Conservation (phyloP, 2,113 vertebrate species). For the Oriolus oriolus region DNA sequence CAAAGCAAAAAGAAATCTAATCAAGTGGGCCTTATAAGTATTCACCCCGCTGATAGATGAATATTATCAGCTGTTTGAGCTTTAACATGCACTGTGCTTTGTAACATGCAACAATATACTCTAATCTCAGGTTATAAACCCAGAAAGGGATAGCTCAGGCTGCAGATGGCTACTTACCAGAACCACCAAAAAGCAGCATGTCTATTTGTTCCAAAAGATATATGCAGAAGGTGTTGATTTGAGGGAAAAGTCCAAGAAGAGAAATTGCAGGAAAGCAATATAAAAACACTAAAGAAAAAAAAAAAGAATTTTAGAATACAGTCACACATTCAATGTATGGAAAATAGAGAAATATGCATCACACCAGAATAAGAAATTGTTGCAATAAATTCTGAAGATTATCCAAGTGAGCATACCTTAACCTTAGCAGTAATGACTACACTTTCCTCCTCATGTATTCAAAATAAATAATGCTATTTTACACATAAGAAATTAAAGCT, state of each 20-base stretch:
- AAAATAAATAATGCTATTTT: neutral
- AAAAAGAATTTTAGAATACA: neutral
- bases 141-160: neutral
- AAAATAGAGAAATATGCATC: neutral
- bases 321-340: neutral
- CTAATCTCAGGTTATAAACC: neutral
- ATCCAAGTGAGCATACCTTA: neutral
- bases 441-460: neutral
- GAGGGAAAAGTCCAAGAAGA: conserved; percentile 93
- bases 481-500: neutral
- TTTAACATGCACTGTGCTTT: neutral
- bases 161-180: conserved; percentile 76
- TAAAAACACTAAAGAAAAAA: conserved; percentile 78
- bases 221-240: conserved; percentile 94
- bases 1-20: neutral
- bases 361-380: neutral
- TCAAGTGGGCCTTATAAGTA: neutral
- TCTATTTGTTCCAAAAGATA: conserved; percentile 95
- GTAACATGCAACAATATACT: neutral
- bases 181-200: conserved; percentile 92
- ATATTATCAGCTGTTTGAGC: neutral
- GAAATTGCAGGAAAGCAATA: conserved; percentile 94
- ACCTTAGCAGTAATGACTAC: neutral
- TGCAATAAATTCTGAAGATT: neutral
- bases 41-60: neutral